Conservation (phyloP, 1,140 invertebrate genomes). For the Drosophila lacteicornis region DNA sequence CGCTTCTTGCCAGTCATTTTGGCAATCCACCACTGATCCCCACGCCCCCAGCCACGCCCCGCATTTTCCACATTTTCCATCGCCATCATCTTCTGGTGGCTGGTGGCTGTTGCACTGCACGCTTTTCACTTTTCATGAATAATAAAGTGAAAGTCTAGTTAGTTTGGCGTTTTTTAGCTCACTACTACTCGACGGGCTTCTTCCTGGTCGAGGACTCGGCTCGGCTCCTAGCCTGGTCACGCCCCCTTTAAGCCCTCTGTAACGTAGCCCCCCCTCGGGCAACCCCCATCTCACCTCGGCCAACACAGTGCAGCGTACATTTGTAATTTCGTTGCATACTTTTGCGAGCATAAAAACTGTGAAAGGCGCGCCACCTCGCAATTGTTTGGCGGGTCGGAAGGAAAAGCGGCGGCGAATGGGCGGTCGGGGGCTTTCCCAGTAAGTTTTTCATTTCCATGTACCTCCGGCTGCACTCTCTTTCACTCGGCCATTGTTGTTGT, state of each 20-base stretch:
- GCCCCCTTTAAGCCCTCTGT: conserved; percentile 1
- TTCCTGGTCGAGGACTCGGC: conserved; percentile 36
- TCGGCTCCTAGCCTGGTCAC: conserved; percentile 8
- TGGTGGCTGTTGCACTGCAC: conserved; percentile 59
- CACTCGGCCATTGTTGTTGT: conserved; percentile 29
- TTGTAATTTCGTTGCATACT: conserved; percentile 82
- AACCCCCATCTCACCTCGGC: conserved; percentile 3
- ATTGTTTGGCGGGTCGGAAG: conserved; percentile 40
- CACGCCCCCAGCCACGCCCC: conserved; percentile 1
- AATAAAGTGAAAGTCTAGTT: conserved; percentile 84
- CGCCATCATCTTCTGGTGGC: conserved; percentile 39
- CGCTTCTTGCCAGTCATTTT: conserved; percentile 73
- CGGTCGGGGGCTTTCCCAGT: conserved; percentile 14
- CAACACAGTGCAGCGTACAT: conserved; percentile 59
- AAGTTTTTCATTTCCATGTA: conserved; percentile 69
- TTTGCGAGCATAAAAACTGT: conserved; percentile 60
- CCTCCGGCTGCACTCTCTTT: conserved; percentile 42
- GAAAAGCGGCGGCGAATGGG: conserved; percentile 16
- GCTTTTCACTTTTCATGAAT: conserved; percentile 83
- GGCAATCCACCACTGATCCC: conserved; percentile 63
- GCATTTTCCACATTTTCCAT: conserved; percentile 24
- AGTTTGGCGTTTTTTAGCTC: conserved; percentile 71
- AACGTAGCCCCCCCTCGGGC: not conserved
- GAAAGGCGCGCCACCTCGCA: conserved; percentile 58
- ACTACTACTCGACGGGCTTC: conserved; percentile 45